These are phyloP conservation scores for Drosophila maculinotata DNA, from an alignment of 2,888 invertebrate species.

Conservation along the genomic window DNA sequence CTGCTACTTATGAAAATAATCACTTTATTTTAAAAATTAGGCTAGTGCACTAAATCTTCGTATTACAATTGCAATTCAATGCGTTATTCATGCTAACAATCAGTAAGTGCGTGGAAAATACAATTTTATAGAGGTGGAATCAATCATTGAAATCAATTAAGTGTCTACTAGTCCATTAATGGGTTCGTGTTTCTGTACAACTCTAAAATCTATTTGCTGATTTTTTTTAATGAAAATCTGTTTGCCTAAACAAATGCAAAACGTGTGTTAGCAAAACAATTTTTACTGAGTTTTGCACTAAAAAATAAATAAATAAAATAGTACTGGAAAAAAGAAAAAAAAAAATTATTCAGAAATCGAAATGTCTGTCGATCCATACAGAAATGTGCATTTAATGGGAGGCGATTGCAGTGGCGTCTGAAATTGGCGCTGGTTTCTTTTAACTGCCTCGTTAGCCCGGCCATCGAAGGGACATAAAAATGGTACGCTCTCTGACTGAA, in stretches of 20 bases:
- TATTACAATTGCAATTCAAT: background rate
- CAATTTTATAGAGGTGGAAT: slow-evolving; percentile 9
- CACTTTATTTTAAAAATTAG: no score
- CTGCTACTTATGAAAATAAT: no score
- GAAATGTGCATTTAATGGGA: slow-evolving; percentile 75
- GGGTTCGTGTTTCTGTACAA: slow-evolving; percentile 25
- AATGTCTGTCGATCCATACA: slow-evolving; percentile 19
- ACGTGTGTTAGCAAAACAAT: slow-evolving; percentile 32
- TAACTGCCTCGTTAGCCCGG: slow-evolving; percentile 74
- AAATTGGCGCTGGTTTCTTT: slow-evolving; percentile 58
- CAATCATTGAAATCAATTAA: slow-evolving; percentile 53
- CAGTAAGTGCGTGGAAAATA: slow-evolving; percentile 9
- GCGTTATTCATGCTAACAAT: slow-evolving; percentile 12
- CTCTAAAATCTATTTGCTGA: no score
- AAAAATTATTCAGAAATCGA: slow-evolving; percentile 7
- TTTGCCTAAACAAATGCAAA: slow-evolving; percentile 38
- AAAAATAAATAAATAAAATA: background rate
- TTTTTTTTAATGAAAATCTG: no score
- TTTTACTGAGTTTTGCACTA: slow-evolving; percentile 8
- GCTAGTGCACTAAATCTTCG: background rate
- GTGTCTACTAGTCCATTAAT: slow-evolving; percentile 8
- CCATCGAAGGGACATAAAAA: slow-evolving; percentile 58
- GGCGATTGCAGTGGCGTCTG: slow-evolving; percentile 48
- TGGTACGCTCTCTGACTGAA: slow-evolving; percentile 55
- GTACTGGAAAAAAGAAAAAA: background rate